Evolutionary conservation across 2,797 vertebrate genomes (phyloP).

Genomic region (Monodelphis domestica): DNA sequence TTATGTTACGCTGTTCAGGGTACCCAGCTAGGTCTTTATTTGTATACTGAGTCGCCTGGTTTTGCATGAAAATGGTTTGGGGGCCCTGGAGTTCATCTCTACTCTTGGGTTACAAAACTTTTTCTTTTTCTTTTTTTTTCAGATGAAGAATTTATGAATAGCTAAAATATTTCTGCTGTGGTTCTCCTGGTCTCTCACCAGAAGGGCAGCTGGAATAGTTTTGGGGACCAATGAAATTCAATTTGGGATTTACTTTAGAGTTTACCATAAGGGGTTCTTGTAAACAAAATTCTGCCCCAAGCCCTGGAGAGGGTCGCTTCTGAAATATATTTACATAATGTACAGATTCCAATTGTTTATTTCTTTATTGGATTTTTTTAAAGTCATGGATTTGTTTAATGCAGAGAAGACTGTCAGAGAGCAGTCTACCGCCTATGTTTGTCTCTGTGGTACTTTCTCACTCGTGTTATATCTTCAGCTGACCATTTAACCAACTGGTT

Average conservation of each 20-base stretch:
- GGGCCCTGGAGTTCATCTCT: constrained; percentile 76
- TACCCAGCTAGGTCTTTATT: constrained; percentile 76
- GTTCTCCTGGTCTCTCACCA: constrained; percentile 60
- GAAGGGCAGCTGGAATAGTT: constrained; percentile 63
- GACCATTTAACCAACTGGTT: not conserved
- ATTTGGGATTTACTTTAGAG: constrained; percentile 63
- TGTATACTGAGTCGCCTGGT: constrained; percentile 63
- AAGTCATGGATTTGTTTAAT: not conserved
- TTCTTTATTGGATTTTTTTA: constrained; percentile 17
- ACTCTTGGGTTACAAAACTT: constrained; percentile 56
- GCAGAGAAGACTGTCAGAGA: not conserved
- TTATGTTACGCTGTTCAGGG: constrained; percentile 74
- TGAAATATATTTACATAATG: constrained; percentile 73
- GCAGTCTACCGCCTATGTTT: not conserved
- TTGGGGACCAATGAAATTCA: constrained; percentile 68
- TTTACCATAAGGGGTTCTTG: constrained; percentile 61
- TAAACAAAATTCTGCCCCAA: constrained; percentile 65
- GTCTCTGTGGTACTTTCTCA: not conserved
- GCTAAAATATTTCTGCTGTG: constrained; percentile 69
- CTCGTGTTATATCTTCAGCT: not conserved
- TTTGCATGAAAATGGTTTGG: constrained; percentile 79
- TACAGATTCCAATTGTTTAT: constrained; percentile 70
- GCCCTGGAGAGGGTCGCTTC: constrained; percentile 61
- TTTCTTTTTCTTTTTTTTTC: constrained; percentile 65
- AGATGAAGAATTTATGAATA: constrained; percentile 77